phyloP scores from a whole-genome alignment of 2,888 invertebrate species.

The Drosophila mercatorum region DNA sequence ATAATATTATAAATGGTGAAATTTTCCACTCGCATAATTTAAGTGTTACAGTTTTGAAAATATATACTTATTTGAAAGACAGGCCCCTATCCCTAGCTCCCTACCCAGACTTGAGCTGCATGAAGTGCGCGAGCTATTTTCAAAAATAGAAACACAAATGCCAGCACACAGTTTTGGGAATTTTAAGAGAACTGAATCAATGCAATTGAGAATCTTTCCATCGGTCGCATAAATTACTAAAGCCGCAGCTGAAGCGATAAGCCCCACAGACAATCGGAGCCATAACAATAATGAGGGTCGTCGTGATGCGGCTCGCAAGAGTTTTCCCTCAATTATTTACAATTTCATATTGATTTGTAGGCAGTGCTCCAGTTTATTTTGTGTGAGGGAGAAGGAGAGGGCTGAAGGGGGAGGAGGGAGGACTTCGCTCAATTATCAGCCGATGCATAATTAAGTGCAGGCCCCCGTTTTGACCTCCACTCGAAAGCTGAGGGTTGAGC shows the following conservation, averaged over 20 bases:
- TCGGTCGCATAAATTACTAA: conserved; percentile 45
- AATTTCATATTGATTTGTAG: conserved; percentile 71
- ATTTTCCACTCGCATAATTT: conserved; percentile 13
- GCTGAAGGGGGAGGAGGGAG: not conserved
- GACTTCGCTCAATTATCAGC: conserved; percentile 53
- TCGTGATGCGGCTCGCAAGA: conserved; percentile 18
- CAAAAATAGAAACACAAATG: conserved; percentile 52
- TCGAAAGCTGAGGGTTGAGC: conserved; percentile 29
- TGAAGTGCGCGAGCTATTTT: conserved; percentile 43
- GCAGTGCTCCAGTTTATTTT: conserved; percentile 9
- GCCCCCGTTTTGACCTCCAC: conserved; percentile 56
- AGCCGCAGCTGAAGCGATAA: conserved; percentile 53
- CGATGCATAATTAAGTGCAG: conserved; percentile 48
- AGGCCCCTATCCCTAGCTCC: conserved; percentile 16
- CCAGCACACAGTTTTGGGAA: conserved; percentile 23
- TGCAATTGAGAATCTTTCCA: conserved; percentile 67
- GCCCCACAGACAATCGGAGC: conserved; percentile 31
- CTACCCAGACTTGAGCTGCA: conserved; percentile 13
- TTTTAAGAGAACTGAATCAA: conserved; percentile 49
- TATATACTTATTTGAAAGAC: conserved; percentile 36
- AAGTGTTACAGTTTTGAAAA: conserved; percentile 2
- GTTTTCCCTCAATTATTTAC: conserved; percentile 65
- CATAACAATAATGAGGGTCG: conserved; percentile 69
- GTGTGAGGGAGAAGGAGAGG: not conserved
- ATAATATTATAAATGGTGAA: conserved; percentile 18